Evolutionary conservation across 2,888 invertebrate genomes (phyloP).

Genomic region (Hirtodrosophila alboralis): DNA sequence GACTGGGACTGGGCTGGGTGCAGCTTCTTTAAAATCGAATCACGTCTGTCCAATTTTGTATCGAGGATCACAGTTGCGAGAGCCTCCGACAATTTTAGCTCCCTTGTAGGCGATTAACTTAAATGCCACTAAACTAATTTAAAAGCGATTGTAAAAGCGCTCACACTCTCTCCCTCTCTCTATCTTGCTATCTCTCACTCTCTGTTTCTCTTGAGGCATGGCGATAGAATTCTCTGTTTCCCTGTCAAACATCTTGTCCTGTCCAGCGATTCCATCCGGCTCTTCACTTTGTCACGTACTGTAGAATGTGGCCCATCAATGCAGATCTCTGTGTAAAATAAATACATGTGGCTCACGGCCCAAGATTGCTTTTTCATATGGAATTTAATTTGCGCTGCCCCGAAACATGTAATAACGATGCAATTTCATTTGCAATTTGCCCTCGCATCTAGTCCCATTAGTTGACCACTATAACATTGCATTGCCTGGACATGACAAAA

Average conservation of each 20-base stretch:
- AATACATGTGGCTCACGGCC: constrained; percentile 54
- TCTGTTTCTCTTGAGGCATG: constrained; percentile 4
- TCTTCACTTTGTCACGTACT: constrained; percentile 74
- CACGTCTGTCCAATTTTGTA: constrained; percentile 79
- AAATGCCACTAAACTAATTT: constrained; percentile 83
- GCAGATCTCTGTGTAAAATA: constrained; percentile 71
- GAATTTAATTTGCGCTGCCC: constrained; percentile 82
- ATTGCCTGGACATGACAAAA: constrained; percentile 23
- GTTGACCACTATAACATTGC: constrained; percentile 30
- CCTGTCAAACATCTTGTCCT: constrained; percentile 76
- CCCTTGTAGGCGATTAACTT: constrained; percentile 80
- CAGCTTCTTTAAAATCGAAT: constrained; percentile 80
- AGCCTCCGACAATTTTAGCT: constrained; percentile 70
- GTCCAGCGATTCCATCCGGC: constrained; percentile 21
- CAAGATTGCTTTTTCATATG: constrained; percentile 82
- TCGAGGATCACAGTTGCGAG: constrained; percentile 7
- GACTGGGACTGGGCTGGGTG: constrained; percentile 27
- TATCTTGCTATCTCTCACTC: not conserved
- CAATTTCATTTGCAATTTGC: constrained; percentile 79
- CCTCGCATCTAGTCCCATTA: constrained; percentile 16
- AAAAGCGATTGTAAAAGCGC: constrained; percentile 81
- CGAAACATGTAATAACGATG: constrained; percentile 81
- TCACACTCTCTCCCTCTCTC: constrained; percentile 7
- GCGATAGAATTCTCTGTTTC: constrained; percentile 61
- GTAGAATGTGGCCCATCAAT: constrained; percentile 38